Evolutionary conservation across 2,113 vertebrate species (phyloP).

Genomic region (Pteruthius melanotis): DNA sequence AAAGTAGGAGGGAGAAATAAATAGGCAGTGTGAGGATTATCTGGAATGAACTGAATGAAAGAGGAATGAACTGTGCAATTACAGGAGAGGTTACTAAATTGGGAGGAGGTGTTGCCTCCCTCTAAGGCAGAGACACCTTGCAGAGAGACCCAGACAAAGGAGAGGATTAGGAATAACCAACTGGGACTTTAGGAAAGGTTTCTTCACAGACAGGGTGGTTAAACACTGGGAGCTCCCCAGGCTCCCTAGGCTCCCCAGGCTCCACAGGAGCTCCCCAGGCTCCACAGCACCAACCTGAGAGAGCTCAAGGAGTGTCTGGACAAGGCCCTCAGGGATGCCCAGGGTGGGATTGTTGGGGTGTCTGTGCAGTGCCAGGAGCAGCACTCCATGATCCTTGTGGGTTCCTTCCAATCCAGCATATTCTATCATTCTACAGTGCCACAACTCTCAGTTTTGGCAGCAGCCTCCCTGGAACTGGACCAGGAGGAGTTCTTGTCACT

Average conservation of each 20-base stretch:
- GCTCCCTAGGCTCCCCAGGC: background rate
- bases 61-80: background rate
- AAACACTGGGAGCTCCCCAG: too few species aligned
- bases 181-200: background rate
- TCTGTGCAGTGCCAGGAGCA: background rate
- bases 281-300: background rate
- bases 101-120: background rate
- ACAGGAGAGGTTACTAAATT: rapidly evolving
- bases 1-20: background rate
- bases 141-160: background rate
- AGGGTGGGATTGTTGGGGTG: background rate
- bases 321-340: background rate
- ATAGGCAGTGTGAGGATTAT: background rate
- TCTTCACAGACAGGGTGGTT: background rate
- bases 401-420: background rate
- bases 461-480: background rate
- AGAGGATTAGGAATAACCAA: background rate
- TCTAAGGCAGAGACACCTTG: background rate
- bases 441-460: background rate
- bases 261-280: background rate
- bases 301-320: too few species aligned
- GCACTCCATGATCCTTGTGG: background rate
- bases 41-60: background rate
- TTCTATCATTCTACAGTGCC: background rate
- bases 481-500: background rate